A percentile compares a stretch with the other conserved stretches of the same genome.
Evolutionary conservation across 2,797 vertebrate genomes (phyloP).

Genomic region (Hyperoplus immaculatus): DNA sequence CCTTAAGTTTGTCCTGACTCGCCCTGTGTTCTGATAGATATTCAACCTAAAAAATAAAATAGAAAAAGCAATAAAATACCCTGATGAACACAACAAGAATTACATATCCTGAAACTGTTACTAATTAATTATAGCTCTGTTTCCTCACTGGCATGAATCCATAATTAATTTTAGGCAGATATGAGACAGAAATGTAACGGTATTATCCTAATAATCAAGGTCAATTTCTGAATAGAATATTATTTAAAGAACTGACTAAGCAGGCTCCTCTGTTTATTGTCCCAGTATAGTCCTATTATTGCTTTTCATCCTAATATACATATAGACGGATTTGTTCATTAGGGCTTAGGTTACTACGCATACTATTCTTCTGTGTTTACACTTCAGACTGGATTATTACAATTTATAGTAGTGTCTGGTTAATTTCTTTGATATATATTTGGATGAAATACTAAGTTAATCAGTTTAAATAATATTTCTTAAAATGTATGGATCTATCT

Average conservation of each 20-base stretch:
- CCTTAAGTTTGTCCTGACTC: slow-evolving; percentile 44
- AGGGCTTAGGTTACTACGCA: slow-evolving; percentile 71
- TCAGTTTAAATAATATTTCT: slow-evolving; percentile 83
- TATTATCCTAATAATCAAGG: slow-evolving; percentile 59
- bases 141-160: slow-evolving; percentile 56
- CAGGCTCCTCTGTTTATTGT: slow-evolving; percentile 66
- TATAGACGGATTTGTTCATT: slow-evolving; percentile 70
- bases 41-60: slow-evolving; percentile 43
- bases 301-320: slow-evolving; percentile 84
- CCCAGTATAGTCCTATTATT: slow-evolving; percentile 83
- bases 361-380: slow-evolving; percentile 57
- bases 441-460: slow-evolving; percentile 80
- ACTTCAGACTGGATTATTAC: slow-evolving; percentile 70
- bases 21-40: slow-evolving; percentile 58
- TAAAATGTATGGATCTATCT: slow-evolving; percentile 80
- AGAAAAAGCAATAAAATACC: slow-evolving; percentile 60
- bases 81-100: slow-evolving; percentile 69
- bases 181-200: slow-evolving; percentile 56
- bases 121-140: slow-evolving; percentile 56
- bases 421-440: slow-evolving; percentile 79
- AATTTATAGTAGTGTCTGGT: slow-evolving; percentile 76
- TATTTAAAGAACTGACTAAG: slow-evolving; percentile 68
- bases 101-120: slow-evolving; percentile 61
- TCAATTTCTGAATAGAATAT: slow-evolving; percentile 67
- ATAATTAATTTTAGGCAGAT: slow-evolving; percentile 55